phyloP scores from a whole-genome alignment of 2,797 vertebrate genomes.

The Hyperoplus immaculatus region DNA sequence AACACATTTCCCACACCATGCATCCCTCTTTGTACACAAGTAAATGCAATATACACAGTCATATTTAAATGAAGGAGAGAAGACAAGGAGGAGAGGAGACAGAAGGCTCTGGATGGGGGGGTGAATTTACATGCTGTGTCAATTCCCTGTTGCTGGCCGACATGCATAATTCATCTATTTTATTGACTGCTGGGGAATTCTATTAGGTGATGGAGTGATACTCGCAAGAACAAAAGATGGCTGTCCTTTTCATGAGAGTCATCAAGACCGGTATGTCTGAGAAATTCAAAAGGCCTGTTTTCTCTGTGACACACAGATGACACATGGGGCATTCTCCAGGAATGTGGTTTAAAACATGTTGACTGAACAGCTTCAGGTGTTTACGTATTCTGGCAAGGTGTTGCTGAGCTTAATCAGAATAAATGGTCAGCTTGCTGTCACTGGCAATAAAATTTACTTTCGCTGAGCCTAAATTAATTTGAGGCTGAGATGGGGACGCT shows the following conservation, averaged over 20 bases:
- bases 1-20: slow-evolving; percentile 55
- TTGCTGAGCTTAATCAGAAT: slow-evolving; percentile 49
- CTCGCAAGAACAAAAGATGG: slow-evolving; percentile 77
- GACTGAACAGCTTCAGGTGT: slow-evolving; percentile 35
- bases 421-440: slow-evolving; percentile 42
- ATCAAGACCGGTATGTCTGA: slow-evolving; percentile 44
- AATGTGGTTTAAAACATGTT: slow-evolving; percentile 42
- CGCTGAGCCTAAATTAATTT: slow-evolving; percentile 39
- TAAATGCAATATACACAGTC: slow-evolving; percentile 71
- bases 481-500: slow-evolving; percentile 12
- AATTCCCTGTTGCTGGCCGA: slow-evolving; percentile 67
- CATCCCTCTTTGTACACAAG: slow-evolving; percentile 59
- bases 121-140: slow-evolving; percentile 82
- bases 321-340: slow-evolving; percentile 14
- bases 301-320: slow-evolving; percentile 21
- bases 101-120: slow-evolving; percentile 52
- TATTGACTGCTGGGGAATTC: slow-evolving; percentile 81
- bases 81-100: slow-evolving; percentile 61
- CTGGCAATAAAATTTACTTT: slow-evolving; percentile 28
- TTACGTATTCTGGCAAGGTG: slow-evolving; percentile 27
- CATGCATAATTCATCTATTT: slow-evolving; percentile 84
- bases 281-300: slow-evolving; percentile 23
- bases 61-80: slow-evolving; percentile 74
- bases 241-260: slow-evolving; percentile 73
- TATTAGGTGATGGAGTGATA: slow-evolving; percentile 79